Percentiles rank a stretch among this genome's conserved stretches.
Evolutionary conservation across 2,888 invertebrate species (phyloP).

Genomic region (Polyommatus iphigenia): DNA sequence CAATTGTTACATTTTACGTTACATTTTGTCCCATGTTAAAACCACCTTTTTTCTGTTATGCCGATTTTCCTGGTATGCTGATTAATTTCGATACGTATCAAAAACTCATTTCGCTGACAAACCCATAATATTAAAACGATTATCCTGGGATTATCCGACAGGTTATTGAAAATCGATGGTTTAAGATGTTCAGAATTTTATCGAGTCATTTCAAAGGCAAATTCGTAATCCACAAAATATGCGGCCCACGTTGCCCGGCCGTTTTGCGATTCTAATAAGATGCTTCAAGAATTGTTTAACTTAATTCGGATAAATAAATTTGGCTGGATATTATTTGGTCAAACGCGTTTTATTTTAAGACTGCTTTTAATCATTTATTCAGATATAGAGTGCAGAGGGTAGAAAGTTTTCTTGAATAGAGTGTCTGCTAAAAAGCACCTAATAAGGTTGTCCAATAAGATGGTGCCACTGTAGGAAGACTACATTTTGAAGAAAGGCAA

Average conservation of each 20-base stretch:
- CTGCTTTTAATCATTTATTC: too few species aligned
- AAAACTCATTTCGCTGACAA: background rate
- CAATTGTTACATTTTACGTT: too few species aligned
- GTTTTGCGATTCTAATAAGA: slow-evolving; percentile 59
- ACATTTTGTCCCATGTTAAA: too few species aligned
- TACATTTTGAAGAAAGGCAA: too few species aligned
- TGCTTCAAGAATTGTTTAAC: slow-evolving; percentile 46
- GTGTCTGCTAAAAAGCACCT: too few species aligned
- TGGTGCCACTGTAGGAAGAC: too few species aligned
- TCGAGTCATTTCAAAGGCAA: slow-evolving; percentile 70
- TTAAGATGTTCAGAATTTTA: slow-evolving; percentile 56
- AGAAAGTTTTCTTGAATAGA: too few species aligned
- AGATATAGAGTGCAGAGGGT: too few species aligned
- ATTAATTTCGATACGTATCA: slow-evolving; percentile 9
- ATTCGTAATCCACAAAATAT: slow-evolving; percentile 65
- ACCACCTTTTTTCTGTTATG: background rate
- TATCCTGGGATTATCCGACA: slow-evolving; percentile 20
- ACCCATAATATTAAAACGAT: slow-evolving; percentile 19
- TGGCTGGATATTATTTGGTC: background rate
- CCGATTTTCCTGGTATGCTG: background rate
- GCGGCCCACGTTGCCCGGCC: slow-evolving; percentile 55
- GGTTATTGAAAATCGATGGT: slow-evolving; percentile 55
- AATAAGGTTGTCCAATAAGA: too few species aligned
- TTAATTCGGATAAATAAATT: slow-evolving; percentile 27
- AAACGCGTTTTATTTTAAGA: background rate